Conservation (phyloP, 92 coral and sea anemone species). For the Umimayanthus kanabou region DNA sequence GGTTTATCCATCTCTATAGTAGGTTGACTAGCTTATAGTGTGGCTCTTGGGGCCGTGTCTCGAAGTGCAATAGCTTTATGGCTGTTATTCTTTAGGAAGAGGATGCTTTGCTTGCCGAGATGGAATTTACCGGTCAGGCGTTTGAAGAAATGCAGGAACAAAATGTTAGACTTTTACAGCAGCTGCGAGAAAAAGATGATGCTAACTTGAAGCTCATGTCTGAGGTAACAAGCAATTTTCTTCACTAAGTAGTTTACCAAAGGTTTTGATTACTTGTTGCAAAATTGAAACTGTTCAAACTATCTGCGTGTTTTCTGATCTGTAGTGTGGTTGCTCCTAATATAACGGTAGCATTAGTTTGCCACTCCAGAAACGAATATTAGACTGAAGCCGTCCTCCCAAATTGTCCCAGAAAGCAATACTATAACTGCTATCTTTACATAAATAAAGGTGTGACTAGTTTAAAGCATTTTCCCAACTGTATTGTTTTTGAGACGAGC, state of each 20-base stretch:
- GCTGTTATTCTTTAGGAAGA: conserved; percentile 62
- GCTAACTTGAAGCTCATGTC: conserved; percentile 96
- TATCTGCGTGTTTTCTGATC: background rate
- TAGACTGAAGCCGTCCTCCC: too few species aligned
- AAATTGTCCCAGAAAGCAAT: too few species aligned
- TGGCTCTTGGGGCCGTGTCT: too few species aligned
- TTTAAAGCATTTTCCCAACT: too few species aligned
- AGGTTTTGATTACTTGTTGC: background rate
- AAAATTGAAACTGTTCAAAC: background rate
- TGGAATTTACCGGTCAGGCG: conserved; percentile 98
- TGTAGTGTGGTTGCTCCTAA: background rate
- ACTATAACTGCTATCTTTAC: too few species aligned
- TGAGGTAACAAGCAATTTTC: conserved; percentile 57
- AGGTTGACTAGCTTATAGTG: too few species aligned
- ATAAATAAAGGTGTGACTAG: too few species aligned
- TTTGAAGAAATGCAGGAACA: conserved; percentile 99
- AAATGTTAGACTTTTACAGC: conserved; percentile 85
- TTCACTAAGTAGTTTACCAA: background rate
- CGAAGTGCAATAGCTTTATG: too few species aligned
- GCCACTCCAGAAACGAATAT: too few species aligned
- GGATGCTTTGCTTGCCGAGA: conserved; percentile 91
- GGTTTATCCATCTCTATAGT: too few species aligned
- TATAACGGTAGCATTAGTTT: background rate
- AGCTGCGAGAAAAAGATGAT: conserved; percentile 92
- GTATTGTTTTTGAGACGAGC: too few species aligned